These are phyloP conservation scores for Pelodytes ibericus DNA, from an alignment of 2,797 vertebrate species.

Conservation along the genomic window DNA sequence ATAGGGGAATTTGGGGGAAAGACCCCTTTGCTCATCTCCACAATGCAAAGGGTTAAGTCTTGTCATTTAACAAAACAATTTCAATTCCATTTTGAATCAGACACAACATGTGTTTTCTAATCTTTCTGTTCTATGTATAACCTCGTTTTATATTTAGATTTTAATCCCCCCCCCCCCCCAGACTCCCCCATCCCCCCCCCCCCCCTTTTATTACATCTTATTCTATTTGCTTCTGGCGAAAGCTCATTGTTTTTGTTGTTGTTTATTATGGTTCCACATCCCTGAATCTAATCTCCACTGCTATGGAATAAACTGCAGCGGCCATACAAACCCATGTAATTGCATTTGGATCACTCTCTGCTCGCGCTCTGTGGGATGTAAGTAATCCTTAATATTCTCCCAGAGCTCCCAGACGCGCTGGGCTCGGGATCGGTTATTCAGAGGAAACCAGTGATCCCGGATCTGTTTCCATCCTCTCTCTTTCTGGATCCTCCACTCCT, in stretches of 20 bases:
- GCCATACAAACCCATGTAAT: background rate
- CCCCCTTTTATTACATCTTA: background rate
- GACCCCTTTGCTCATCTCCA: too few relatives aligned
- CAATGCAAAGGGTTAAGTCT: too few relatives aligned
- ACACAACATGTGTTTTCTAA: background rate
- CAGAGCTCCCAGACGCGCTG: background rate
- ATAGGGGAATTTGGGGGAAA: too few relatives aligned
- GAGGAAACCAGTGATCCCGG: background rate
- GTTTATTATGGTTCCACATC: background rate
- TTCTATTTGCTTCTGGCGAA: constrained; percentile 17
- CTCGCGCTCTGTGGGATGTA: constrained; percentile 19
- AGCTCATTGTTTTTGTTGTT: constrained; percentile 24
- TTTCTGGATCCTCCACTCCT: background rate
- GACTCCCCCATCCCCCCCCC: background rate
- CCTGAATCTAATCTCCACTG: constrained; percentile 8
- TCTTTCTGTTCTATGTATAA: constrained; percentile 11
- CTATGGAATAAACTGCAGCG: constrained; percentile 2
- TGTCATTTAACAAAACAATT: too few relatives aligned
- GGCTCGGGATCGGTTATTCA: background rate
- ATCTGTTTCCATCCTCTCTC: background rate
- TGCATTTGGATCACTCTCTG: constrained; percentile 10
- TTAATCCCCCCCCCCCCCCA: background rate
- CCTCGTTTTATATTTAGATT: constrained; percentile 21
- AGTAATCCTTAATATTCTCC: constrained; percentile 24
- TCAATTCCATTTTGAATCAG: too few relatives aligned